Evolutionary conservation across 2,113 vertebrate species (phyloP).

Genomic region (Platichthys flesus): DNA sequence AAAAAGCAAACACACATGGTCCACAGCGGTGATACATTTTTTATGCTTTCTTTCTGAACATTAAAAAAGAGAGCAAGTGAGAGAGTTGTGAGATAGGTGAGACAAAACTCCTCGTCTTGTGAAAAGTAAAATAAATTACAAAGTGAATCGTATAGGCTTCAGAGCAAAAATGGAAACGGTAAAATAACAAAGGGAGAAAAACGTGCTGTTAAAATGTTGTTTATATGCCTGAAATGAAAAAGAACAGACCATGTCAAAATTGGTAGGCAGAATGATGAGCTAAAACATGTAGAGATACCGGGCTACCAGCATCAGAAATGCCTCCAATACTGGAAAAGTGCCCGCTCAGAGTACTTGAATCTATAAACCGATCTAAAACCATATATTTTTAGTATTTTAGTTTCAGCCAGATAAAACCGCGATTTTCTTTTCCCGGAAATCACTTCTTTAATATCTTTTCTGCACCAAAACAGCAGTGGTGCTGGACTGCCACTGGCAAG

Average conservation of each 20-base stretch:
- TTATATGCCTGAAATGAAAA: conserved; percentile 76
- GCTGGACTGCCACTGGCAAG: too few species aligned
- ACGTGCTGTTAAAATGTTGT: conserved; percentile 71
- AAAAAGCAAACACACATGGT: conserved; percentile 73
- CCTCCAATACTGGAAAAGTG: too few species aligned
- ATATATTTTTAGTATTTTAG: too few species aligned
- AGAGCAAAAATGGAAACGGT: conserved; percentile 26
- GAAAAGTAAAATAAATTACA: conserved; percentile 47
- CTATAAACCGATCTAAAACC: too few species aligned
- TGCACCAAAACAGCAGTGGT: too few species aligned
- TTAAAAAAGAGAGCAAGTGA: conserved; percentile 7
- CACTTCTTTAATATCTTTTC: too few species aligned
- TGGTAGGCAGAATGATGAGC: neutral
- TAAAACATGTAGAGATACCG: too few species aligned
- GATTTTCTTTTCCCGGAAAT: conserved; percentile 36
- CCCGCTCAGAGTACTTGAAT: too few species aligned
- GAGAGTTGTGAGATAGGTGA: neutral
- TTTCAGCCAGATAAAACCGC: too few species aligned
- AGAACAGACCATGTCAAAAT: neutral
- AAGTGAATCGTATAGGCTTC: conserved; percentile 62
- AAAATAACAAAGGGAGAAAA: conserved; percentile 2
- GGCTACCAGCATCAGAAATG: too few species aligned
- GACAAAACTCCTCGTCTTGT: conserved; percentile 24
- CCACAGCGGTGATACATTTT: conserved; percentile 63
- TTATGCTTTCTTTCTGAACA: conserved; percentile 47